Evolutionary conservation across 2,888 invertebrate species (phyloP).

Genomic region (Antheraea assamensis): DNA sequence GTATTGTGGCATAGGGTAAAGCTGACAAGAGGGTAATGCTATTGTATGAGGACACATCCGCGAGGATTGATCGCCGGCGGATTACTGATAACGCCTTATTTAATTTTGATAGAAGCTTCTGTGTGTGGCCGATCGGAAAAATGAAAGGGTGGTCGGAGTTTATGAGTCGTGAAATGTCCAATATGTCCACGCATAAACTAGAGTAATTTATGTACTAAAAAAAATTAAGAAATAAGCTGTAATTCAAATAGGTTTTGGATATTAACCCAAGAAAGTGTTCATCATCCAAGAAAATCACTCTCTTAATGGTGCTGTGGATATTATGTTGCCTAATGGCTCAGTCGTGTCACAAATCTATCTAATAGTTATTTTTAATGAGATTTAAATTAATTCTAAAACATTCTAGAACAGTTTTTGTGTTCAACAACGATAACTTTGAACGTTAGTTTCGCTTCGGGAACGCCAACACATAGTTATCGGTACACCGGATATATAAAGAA

Average conservation of each 20-base stretch:
- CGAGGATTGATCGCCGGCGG: constrained; percentile 63
- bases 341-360: not conserved
- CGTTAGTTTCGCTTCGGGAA: constrained; percentile 15
- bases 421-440: not conserved
- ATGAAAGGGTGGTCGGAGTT: constrained; percentile 41
- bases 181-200: constrained; percentile 5
- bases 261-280: too few species aligned
- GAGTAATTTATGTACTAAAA: not conserved
- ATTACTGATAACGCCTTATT: constrained; percentile 68
- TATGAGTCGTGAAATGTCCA: constrained; percentile 25
- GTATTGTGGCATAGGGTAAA: constrained; percentile 43
- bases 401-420: not conserved
- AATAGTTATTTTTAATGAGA: not conserved
- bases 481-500: constrained; percentile 3
- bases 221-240: too few species aligned
- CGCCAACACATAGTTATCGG: not conserved
- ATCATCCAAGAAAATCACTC: too few species aligned
- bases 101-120: constrained; percentile 49
- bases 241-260: too few species aligned
- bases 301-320: too few species aligned
- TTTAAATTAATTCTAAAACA: not conserved
- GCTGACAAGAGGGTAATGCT: constrained; percentile 51
- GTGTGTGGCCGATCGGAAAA: constrained; percentile 27
- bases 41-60: constrained; percentile 48
- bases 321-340: not conserved